Evolutionary conservation across 2,113 vertebrate species (phyloP), one percentile per base, ranked within the genome.

Genomic region (Anthoscopus minutus): DNA sequence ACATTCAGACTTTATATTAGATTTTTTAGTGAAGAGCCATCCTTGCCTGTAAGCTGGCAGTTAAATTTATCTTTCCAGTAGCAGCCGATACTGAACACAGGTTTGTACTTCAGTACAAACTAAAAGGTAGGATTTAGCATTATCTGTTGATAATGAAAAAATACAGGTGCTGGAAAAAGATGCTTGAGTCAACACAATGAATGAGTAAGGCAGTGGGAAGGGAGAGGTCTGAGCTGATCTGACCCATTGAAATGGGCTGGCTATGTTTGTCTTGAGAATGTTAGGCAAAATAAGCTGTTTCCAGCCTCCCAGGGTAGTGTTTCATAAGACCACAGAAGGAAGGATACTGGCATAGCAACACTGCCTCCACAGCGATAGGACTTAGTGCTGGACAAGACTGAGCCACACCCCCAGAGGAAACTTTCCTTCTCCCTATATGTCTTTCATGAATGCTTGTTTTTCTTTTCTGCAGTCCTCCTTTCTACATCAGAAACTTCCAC

Each of bases 321-420:
- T 87, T 56, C 54, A 57, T 57, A n/a, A 57, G 37, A 33, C 31
- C 20, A 30, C 11, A 35, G 67, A 48, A 74, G 24, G 67, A 48
- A 74, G 24, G 16, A 51, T 31, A 21, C 9, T 35, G 40, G 31
- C 30, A 47, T 2, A 4, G 24, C 19, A 62, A 31, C 22, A 11
- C n/a, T 54, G 72, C 30, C 48, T 76, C 25, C 4, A 3, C 27
- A 37, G 11, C 0, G 13, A 42, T 5, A 20, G n/a, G 10, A 31
- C 6, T 80, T 77, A n/a, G 7, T 7, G 7, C 22, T 66, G 42
- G 31, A 40, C 15, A 25, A 79, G 22, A 7, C 12, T n/a, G 30
- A 31, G 27, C 15, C 58, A 50, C 21, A 47, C 2, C 3, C 21
- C 44, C 35, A 37, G 28, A 45, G 45, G 37, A 90, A 62, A 16